Percentiles rank a stretch among this genome's conserved stretches.
Conservation (phyloP, 2,113 vertebrate genomes). For the Hymenochirus boettgeri region DNA sequence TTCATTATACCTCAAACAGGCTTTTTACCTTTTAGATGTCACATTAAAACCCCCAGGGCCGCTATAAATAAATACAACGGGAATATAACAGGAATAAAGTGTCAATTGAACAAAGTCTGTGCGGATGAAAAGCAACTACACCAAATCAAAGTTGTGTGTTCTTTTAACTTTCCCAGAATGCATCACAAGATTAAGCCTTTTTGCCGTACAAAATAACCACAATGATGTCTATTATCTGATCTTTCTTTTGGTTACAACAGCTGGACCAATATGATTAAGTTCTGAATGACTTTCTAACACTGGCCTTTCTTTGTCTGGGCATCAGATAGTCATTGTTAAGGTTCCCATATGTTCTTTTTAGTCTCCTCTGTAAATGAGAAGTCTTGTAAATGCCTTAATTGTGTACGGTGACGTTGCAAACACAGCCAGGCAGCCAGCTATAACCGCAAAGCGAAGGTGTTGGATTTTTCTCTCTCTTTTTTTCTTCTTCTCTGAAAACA, state of each 20-base stretch:
- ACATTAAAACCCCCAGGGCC: constrained; percentile 75
- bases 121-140: constrained; percentile 84
- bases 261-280: constrained; percentile 93
- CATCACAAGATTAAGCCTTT: constrained; percentile 97
- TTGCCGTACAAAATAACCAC: constrained; percentile 85
- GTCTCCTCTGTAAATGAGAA: constrained; percentile 79
- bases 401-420: constrained; percentile 63
- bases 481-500: constrained; percentile 29
- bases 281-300: constrained; percentile 84
- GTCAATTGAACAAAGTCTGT: constrained; percentile 66
- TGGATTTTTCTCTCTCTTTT: constrained; percentile 22
- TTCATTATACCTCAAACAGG: no score
- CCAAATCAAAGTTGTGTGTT: constrained; percentile 66
- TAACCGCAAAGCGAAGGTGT: constrained; percentile 45
- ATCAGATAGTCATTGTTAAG: constrained; percentile 84
- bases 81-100: constrained; percentile 61
- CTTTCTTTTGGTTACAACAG: constrained; percentile 91
- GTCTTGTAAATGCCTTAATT: constrained; percentile 79
- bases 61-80: constrained; percentile 56
- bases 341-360: constrained; percentile 76
- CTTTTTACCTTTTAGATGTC: constrained; percentile 79
- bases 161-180: constrained; percentile 90
- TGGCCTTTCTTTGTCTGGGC: constrained; percentile 89
- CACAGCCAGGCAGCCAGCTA: constrained; percentile 59
- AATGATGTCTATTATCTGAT: constrained; percentile 94